Percentiles rank a stretch among this genome's conserved stretches.
Evolutionary conservation across 2,888 invertebrate genomes (phyloP).

Genomic region (Latheticus oryzae): DNA sequence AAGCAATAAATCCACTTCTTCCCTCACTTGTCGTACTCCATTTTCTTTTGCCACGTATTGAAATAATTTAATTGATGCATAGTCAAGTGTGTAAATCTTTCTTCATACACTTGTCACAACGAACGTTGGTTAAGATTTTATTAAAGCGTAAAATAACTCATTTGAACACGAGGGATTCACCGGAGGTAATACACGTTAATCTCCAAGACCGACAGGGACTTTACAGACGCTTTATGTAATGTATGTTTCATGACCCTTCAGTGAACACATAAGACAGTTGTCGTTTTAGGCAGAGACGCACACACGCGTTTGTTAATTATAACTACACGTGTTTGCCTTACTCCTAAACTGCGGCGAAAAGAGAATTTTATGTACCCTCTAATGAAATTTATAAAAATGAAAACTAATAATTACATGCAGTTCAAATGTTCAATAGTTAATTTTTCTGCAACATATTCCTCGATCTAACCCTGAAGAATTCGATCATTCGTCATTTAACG

Average conservation of each 20-base stretch:
- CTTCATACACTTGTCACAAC: slow-evolving; percentile 34
- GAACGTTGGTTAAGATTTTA: slow-evolving; percentile 42
- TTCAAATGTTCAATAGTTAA: too few species aligned
- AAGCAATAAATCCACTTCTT: too few species aligned
- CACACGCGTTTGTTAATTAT: slow-evolving; percentile 14
- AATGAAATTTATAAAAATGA: too few species aligned
- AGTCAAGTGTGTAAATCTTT: slow-evolving; percentile 28
- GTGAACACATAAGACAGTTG: slow-evolving; percentile 30
- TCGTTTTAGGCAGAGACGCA: slow-evolving; percentile 24
- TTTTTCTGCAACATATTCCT: slow-evolving; percentile 34
- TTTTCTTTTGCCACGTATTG: too few species aligned
- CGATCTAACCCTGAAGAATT: slow-evolving; percentile 43
- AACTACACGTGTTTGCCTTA: too few species aligned
- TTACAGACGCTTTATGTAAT: slow-evolving; percentile 41
- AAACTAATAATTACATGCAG: too few species aligned
- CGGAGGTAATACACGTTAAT: slow-evolving; percentile 43
- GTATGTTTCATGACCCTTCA: slow-evolving; percentile 40
- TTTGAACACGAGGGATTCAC: slow-evolving; percentile 41
- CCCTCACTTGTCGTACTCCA: too few species aligned
- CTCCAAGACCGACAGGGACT: slow-evolving; percentile 37
- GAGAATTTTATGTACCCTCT: too few species aligned
- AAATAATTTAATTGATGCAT: slow-evolving; percentile 27
- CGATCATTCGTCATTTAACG: slow-evolving; percentile 58
- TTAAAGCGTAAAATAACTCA: slow-evolving; percentile 42
- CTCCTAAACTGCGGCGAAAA: too few species aligned